Conservation (phyloP, 2,797 vertebrate genomes). For the Manis javanica region DNA sequence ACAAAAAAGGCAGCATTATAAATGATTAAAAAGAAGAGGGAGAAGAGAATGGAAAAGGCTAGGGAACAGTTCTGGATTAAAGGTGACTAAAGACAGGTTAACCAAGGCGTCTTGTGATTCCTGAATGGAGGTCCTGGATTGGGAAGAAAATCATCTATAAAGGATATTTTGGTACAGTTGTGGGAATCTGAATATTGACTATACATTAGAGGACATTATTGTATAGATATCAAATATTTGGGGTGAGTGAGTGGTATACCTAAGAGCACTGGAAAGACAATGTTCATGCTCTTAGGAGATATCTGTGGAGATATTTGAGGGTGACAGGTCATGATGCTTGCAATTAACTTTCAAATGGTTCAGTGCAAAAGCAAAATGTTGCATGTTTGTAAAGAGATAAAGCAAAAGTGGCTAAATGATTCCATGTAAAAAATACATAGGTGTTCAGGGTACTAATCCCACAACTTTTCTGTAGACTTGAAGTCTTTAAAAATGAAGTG, state of each 20-base stretch:
- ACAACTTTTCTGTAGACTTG: not conserved
- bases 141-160: not conserved
- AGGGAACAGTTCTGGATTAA: not conserved
- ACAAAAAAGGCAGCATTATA: not conserved
- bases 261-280: not conserved
- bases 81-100: not conserved
- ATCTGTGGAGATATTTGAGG: not conserved
- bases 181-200: not conserved
- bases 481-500: conserved; percentile 40
- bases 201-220: not conserved
- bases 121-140: not conserved
- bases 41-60: not conserved
- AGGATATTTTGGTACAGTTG: not conserved
- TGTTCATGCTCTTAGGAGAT: not conserved
- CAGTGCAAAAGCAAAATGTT: not conserved
- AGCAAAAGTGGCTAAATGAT: not conserved
- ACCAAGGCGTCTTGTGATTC: not conserved
- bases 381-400: not conserved
- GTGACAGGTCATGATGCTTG: not conserved
- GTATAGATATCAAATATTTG: not conserved
- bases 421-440: not conserved
- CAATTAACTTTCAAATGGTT: conserved; percentile 22
- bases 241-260: not conserved
- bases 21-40: not conserved
- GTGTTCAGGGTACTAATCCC: not conserved